Conservation (phyloP, 2,113 vertebrate species). For the Bambusicola thoracicus region DNA sequence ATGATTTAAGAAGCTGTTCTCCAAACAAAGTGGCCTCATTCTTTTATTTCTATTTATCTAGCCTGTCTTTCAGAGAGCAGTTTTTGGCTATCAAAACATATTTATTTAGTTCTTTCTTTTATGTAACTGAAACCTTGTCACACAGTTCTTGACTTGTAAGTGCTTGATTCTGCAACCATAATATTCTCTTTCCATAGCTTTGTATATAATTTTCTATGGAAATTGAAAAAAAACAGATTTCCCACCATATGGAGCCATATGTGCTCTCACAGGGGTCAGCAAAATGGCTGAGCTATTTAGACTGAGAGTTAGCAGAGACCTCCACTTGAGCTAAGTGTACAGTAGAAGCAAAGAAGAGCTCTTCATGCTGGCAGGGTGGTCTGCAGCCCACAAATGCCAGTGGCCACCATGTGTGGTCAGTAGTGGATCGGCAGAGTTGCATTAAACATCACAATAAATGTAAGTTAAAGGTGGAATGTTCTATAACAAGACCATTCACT, state of each 20-base stretch:
- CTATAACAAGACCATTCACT: neutral
- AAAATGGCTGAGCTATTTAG: conserved; percentile 14
- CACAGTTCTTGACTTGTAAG: neutral
- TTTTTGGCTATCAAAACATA: conserved; percentile 14
- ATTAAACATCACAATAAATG: neutral
- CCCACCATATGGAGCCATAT: conserved; percentile 21
- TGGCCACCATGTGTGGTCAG: neutral
- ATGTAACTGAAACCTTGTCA: neutral
- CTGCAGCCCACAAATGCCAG: neutral
- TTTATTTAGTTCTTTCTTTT: conserved; percentile 17
- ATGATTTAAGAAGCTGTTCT: conserved; percentile 11
- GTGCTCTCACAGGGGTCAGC: neutral
- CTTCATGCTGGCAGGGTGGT: neutral
- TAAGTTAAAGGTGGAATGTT: neutral
- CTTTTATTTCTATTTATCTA: conserved; percentile 40
- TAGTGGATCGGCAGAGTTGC: neutral
- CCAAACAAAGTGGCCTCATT: neutral
- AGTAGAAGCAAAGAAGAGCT: neutral
- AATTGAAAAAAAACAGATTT: neutral
- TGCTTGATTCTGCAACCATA: conserved; percentile 4
- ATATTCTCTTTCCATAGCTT: neutral
- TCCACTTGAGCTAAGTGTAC: neutral
- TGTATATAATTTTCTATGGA: neutral
- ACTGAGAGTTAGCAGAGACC: conserved; percentile 6
- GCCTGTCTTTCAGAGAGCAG: neutral